phyloP scores from a whole-genome alignment of 2,113 vertebrate species.

The Jacana jacana region DNA sequence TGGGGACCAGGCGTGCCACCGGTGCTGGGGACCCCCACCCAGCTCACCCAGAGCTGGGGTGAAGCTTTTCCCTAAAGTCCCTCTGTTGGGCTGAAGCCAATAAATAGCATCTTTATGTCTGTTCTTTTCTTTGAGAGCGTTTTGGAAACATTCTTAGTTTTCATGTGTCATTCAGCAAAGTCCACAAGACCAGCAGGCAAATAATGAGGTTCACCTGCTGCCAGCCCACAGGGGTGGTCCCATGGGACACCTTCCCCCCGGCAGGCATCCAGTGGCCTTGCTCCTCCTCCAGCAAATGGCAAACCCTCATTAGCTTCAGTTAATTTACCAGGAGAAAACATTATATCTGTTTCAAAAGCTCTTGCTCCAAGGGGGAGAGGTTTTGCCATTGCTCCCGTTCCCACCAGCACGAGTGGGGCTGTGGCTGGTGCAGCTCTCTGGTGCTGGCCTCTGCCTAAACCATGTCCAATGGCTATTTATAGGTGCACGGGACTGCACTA shows the following conservation, averaged over 20 bases:
- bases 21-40: background rate
- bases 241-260: background rate
- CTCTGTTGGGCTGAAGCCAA: background rate
- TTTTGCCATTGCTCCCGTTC: background rate
- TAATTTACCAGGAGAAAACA: background rate
- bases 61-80: background rate
- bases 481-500: background rate
- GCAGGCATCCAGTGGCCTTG: background rate
- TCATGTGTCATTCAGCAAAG: background rate
- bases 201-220: background rate
- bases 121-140: background rate
- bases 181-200: background rate
- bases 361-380: fast-evolving
- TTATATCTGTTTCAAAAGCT: background rate
- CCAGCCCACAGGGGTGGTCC: fast-evolving
- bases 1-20: background rate
- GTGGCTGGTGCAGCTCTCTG: background rate
- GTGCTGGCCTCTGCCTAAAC: background rate
- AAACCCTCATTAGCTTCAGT: fast-evolving
- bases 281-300: background rate
- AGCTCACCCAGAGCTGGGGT: fast-evolving
- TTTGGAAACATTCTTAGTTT: background rate
- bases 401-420: background rate
- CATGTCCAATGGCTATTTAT: background rate
- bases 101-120: background rate